phyloP scores from a whole-genome alignment of 1,140 invertebrate species.

The Apolygus lucorum region DNA sequence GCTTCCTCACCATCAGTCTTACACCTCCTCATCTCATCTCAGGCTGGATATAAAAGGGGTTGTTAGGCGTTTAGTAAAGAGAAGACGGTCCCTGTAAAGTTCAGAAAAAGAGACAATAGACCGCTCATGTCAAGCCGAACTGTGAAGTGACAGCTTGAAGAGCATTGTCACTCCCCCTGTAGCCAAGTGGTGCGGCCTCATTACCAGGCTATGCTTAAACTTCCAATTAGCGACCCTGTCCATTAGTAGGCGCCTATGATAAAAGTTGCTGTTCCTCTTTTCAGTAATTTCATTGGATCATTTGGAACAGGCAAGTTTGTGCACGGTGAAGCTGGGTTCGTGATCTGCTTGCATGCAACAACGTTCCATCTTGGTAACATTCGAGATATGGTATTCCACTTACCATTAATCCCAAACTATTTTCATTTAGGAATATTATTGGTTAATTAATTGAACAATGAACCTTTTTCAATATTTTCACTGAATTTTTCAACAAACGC shows the following conservation, averaged over 20 bases:
- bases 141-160: not conserved
- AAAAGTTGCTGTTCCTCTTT: not conserved
- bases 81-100: not conserved
- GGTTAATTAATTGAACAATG: no score
- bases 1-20: no score
- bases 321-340: no score
- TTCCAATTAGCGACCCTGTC: not conserved
- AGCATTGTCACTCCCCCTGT: not conserved
- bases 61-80: not conserved
- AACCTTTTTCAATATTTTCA: no score
- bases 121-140: not conserved
- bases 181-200: not conserved
- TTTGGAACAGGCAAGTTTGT: no score
- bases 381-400: no score
- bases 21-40: not conserved
- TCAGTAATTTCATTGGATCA: no score
- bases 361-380: no score
- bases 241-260: not conserved
- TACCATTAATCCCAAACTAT: no score
- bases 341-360: no score
- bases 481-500: no score
- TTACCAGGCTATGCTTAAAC: not conserved
- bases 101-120: not conserved
- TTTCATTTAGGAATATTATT: no score
- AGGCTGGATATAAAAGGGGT: not conserved